Percentiles rank a stretch among this genome's conserved stretches.
Evolutionary conservation across 2,888 invertebrate species (phyloP).

Genomic region (Aphrophora alni): DNA sequence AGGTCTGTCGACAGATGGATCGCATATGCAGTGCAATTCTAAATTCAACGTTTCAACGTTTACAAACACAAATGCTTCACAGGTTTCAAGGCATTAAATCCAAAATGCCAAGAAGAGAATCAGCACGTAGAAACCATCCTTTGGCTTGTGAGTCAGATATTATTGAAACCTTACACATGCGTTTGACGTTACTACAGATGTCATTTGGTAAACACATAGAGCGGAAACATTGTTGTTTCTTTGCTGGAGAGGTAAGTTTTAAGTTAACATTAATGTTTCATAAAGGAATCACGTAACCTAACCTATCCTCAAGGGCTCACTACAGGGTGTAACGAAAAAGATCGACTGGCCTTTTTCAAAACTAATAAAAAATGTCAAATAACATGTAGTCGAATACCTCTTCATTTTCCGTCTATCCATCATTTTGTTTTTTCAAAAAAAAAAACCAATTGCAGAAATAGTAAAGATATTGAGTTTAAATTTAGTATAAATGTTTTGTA

Average conservation of each 20-base stretch:
- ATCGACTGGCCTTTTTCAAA: too few relatives aligned
- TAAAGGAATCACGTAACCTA: too few relatives aligned
- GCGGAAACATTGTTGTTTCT: slow-evolving; percentile 91
- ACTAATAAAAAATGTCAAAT: too few relatives aligned
- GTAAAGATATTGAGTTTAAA: too few relatives aligned
- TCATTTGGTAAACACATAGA: slow-evolving; percentile 95
- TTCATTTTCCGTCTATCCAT: too few relatives aligned
- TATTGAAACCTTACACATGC: slow-evolving; percentile 91
- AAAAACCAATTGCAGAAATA: too few relatives aligned
- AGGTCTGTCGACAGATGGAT: slow-evolving; percentile 86
- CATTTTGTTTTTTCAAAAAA: too few relatives aligned
- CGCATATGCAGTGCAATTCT: slow-evolving; percentile 77
- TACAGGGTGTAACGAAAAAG: too few relatives aligned
- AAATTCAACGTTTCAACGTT: slow-evolving; percentile 83
- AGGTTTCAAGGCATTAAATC: slow-evolving; percentile 88
- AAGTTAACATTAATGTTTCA: neutral
- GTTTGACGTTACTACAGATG: slow-evolving; percentile 90
- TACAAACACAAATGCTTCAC: slow-evolving; percentile 83
- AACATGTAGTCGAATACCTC: too few relatives aligned
- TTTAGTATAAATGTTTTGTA: too few relatives aligned
- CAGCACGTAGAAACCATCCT: slow-evolving; percentile 88
- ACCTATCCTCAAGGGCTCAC: too few relatives aligned
- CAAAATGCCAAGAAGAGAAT: slow-evolving; percentile 91
- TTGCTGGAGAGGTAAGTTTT: slow-evolving; percentile 83
- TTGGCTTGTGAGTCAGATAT: slow-evolving; percentile 92